A percentile compares a stretch with the other conserved stretches of the same genome.
Conservation (phyloP, 1,140 invertebrate genomes). For the Eriocheir sinensis region DNA sequence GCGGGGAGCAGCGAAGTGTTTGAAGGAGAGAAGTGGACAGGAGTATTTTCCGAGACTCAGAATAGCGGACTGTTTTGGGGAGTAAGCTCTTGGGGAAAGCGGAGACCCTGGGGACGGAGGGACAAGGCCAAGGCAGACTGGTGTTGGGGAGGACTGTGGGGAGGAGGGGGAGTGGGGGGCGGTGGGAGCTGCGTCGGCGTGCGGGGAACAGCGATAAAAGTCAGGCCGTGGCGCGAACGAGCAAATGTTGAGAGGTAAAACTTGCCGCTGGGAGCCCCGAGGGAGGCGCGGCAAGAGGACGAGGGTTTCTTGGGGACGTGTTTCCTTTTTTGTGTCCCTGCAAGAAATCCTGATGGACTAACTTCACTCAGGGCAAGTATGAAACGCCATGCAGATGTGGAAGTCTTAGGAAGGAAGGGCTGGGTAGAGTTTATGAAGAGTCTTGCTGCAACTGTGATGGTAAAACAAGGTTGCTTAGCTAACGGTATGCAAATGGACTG, state of each 20-base stretch:
- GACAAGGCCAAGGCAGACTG: too few species aligned
- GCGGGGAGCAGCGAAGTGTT: background rate
- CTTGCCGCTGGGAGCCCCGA: background rate
- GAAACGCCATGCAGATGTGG: too few species aligned
- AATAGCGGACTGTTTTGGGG: too few species aligned
- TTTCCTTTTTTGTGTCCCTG: background rate
- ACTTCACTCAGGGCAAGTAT: too few species aligned
- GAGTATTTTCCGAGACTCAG: too few species aligned
- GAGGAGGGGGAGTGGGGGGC: background rate
- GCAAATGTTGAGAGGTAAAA: constrained; percentile 4
- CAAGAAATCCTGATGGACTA: background rate
- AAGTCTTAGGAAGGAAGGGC: too few species aligned
- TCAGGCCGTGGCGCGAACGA: background rate
- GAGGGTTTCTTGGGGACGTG: constrained; percentile 7
- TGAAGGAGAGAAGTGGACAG: background rate
- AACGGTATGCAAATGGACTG: too few species aligned
- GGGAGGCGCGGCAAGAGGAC: background rate
- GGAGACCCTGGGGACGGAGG: background rate
- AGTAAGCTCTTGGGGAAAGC: background rate
- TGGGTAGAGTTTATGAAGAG: too few species aligned
- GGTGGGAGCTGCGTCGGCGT: background rate
- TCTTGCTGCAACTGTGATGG: too few species aligned
- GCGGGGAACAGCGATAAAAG: background rate
- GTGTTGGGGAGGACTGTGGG: too few species aligned
- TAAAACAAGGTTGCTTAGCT: too few species aligned